Evolutionary conservation across 2,797 vertebrate genomes (phyloP), one percentile per base, ranked within the genome.

Genomic region (Thaleichthys pacificus): DNA sequence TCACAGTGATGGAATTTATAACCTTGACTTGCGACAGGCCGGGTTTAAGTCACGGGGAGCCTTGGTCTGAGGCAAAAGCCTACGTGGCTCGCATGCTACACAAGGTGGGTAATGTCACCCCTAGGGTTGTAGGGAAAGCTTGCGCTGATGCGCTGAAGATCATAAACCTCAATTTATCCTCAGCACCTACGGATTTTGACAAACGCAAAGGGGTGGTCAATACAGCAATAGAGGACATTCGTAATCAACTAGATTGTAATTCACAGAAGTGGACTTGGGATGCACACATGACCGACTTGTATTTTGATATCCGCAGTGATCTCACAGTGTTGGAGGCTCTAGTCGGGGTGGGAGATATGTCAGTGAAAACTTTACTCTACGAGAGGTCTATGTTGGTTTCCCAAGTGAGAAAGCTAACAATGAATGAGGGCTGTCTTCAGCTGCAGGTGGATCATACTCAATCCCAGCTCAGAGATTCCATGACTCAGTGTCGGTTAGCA

Each of bases 51-150:
- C 30, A 73, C 42, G 80, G 80, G 0, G 73, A 77, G 38, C 80
- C 80, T 1, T 78, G 70, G 73, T 71, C 51, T 0, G 73, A 78
- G 22, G 80, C 72, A 1, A 75, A 24, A 30, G 72, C 70, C 1
- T 80, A 75, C 15, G 28, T 75, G 0, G 21, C 49, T 38, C 75
- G 79, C 57, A 54, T 80, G 35, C 2, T 71, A 0, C 15, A 8
- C 24, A 80, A 71, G 24, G 69, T 65, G 17, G 11, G 1, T 1
- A 12, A 21, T 1, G 7, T 80, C 1, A 49, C 26, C 0, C 73
- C 17, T 4, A 8, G 30, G 62, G 4, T 7, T 15, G 61, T 32
- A 32, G 61, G 61, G 3, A 30, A 63, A 19, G 61, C 61, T 63
- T 63, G 61, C 28, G 28, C 61, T 2, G 26, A 30, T n/a, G 61